Base-by-base conservation (phyloP, 2,113 vertebrate genomes). In the Pedetes capensis region DNA sequence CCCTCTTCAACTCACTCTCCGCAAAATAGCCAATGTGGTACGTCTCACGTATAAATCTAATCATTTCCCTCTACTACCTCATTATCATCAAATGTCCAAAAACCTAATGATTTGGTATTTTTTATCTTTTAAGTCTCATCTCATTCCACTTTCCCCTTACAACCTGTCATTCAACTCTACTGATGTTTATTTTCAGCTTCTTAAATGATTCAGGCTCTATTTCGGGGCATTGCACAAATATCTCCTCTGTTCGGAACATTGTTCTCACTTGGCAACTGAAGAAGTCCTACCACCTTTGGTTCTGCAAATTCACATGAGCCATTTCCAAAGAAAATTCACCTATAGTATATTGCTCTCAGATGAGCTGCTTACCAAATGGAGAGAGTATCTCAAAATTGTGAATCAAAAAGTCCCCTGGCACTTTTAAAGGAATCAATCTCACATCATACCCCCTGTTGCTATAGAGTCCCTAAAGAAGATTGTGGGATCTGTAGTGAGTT, bases 311-410 rank as follows among this genome's bases (percentile, higher is more conserved):
- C 82, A 42, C 57, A n/a, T 92, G 7, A 79, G n/a, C 32, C 49
- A 66, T 91, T 95, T 97, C 39, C 44, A 85, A 71, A 91, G 82
- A 89, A 82, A 72, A n/a, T 13, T n/a, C 11, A 57, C 69, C 17
- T 94, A 25, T 3, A 76, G 57, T 34, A 14, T 64, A 59, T n/a
- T 91, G 32, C 13, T 89, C 12, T 92, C 16, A 72, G 13, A 20
- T 78, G 61, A 23, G 23, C 80, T 76, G 22, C 88, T 85, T 88
- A 64, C 37, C 42, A 61, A 76, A 69, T 64, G 32, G 8, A 51
- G 25, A 89, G 7, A 80, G 8, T 68, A 66, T 49, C 39, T 53
- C 12, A 34, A 42, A 88, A 81, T 39, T 93, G 63, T 44, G 44
- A 20, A 25, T 51, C 18, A 71, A 59, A 75, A 59, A 91, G 42